phyloP scores from a whole-genome alignment of 2,113 vertebrate species.

The Phalacrocorax pelagicus region DNA sequence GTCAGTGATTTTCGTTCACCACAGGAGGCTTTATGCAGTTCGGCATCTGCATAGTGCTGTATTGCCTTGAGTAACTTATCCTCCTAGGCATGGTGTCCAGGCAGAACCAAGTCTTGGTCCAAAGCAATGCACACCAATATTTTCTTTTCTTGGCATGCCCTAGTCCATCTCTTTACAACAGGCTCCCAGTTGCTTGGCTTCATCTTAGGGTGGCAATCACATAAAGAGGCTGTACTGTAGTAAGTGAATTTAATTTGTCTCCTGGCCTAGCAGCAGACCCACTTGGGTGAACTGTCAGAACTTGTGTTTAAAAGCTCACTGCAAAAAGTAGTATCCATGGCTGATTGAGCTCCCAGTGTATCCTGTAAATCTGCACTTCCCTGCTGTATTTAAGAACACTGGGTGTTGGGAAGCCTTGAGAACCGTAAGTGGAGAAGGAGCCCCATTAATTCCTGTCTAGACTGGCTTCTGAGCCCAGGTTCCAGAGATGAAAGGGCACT shows the following conservation, averaged over 20 bases:
- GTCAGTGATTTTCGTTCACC: not conserved
- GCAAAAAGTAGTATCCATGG: not conserved
- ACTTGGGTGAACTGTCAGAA: not conserved
- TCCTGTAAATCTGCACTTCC: not conserved
- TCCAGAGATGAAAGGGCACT: conserved; percentile 68
- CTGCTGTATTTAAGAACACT: not conserved
- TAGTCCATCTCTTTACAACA: not conserved
- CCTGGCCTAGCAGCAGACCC: not conserved
- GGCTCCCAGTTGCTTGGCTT: not conserved
- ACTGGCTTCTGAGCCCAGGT: conserved; percentile 63
- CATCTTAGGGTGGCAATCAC: not conserved
- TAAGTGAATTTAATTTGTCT: conserved; percentile 40
- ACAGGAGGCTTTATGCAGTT: not conserved
- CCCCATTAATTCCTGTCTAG: conserved; percentile 71
- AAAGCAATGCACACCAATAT: not conserved
- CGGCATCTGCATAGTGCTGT: not conserved
- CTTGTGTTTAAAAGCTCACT: not conserved
- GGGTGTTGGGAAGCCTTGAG: conserved; percentile 31
- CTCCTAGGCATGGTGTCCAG: not conserved
- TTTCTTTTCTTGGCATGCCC: not conserved
- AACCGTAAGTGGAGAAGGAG: conserved; percentile 49
- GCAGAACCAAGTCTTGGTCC: not conserved
- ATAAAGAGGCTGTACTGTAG: not conserved
- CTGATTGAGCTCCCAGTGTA: not conserved
- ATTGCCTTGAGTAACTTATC: not conserved